phyloP scores from a whole-genome alignment of 2,113 vertebrate species.

The Alligator mississippiensis region DNA sequence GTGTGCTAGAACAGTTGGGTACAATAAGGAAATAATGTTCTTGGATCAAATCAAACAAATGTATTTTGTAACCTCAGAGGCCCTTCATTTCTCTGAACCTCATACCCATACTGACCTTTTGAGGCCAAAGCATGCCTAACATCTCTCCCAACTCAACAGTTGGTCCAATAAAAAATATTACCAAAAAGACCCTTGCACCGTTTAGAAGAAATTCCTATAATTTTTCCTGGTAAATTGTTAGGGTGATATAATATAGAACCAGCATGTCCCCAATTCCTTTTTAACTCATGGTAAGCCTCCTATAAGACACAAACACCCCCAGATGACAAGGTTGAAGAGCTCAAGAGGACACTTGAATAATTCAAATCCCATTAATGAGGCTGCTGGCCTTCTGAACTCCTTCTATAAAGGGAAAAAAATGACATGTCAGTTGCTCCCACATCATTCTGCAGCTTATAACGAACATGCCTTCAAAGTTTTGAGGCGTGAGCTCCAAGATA shows the following conservation, averaged over 20 bases:
- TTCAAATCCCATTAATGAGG: constrained; percentile 19
- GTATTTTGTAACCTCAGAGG: neutral
- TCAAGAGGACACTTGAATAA: neutral
- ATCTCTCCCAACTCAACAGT: too few species aligned
- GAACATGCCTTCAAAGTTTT: neutral
- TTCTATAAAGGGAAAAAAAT: constrained; percentile 11
- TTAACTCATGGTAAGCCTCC: neutral
- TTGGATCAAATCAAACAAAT: neutral
- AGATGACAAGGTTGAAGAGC: neutral
- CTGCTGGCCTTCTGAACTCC: neutral
- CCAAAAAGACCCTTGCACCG: too few species aligned
- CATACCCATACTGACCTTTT: neutral
- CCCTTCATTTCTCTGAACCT: neutral
- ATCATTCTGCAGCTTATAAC: constrained; percentile 4
- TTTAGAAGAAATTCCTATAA: neutral
- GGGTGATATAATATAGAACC: neutral
- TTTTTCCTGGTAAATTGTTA: neutral
- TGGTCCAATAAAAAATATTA: too few species aligned
- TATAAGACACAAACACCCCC: neutral
- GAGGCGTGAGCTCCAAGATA: constrained; percentile 15
- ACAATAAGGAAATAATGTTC: neutral
- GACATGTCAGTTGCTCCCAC: neutral
- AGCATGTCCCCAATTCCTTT: constrained; percentile 11
- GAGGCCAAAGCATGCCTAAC: too few species aligned
- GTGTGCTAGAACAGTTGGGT: neutral